These are phyloP conservation scores for Neria commutata DNA, from an alignment of 2,888 invertebrate species.

Conservation along the genomic window DNA sequence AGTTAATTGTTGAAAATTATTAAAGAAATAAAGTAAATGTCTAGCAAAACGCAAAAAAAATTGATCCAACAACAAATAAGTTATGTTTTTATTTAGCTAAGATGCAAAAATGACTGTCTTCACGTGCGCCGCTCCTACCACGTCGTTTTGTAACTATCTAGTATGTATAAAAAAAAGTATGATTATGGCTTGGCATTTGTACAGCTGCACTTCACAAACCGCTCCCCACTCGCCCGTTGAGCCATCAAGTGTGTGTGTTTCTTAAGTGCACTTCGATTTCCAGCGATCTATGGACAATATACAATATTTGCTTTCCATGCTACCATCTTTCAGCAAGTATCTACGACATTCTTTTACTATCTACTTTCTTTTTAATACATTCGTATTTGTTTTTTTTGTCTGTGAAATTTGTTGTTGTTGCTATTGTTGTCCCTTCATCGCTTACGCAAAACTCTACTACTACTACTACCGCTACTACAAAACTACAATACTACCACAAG, in stretches of 20 bases:
- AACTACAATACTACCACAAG: not conserved
- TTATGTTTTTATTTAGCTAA: conserved; percentile 2
- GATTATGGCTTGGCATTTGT: no score
- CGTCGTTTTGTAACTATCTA: no score
- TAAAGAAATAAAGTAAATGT: conserved; percentile 8
- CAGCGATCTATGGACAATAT: no score
- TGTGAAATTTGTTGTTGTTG: not conserved
- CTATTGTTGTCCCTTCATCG: not conserved
- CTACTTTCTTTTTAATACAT: no score
- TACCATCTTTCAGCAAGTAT: no score
- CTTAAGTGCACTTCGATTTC: no score
- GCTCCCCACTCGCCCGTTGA: no score
- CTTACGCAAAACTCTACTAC: conserved; percentile 1
- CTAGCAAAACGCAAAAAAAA: conserved; percentile 3
- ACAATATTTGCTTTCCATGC: no score
- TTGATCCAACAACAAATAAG: not conserved
- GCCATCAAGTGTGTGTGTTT: no score
- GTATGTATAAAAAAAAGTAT: no score
- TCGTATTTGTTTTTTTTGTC: not conserved
- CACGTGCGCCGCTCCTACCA: not conserved
- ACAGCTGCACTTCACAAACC: no score
- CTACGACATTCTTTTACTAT: not conserved
- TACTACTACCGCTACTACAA: not conserved
- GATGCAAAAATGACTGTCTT: conserved; percentile 4
- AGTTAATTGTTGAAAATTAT: conserved; percentile 7